phyloP scores from a whole-genome alignment of 2,797 vertebrate genomes.

The Sebastes variabilis region DNA sequence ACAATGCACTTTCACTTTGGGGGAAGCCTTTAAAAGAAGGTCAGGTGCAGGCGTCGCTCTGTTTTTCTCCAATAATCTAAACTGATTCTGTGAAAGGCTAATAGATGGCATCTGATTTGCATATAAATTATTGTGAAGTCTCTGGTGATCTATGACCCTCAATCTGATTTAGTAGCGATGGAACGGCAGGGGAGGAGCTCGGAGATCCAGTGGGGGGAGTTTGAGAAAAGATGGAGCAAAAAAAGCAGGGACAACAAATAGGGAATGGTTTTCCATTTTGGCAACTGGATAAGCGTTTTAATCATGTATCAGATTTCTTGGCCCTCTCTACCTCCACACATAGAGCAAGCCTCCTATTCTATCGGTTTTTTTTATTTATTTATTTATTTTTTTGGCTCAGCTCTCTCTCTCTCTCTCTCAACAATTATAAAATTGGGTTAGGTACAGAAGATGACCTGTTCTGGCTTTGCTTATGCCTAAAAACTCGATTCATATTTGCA shows the following conservation, averaged over 20 bases:
- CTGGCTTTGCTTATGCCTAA: background rate
- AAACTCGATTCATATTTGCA: constrained; percentile 18
- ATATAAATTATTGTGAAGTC: constrained; percentile 82
- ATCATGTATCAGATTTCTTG: constrained; percentile 44
- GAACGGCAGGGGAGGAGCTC: constrained; percentile 48
- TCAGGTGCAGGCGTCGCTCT: constrained; percentile 70
- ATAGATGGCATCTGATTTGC: constrained; percentile 84
- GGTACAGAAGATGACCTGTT: constrained; percentile 2
- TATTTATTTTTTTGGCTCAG: background rate
- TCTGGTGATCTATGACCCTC: constrained; percentile 76
- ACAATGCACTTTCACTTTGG: constrained; percentile 36
- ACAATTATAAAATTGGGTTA: constrained; percentile 23
- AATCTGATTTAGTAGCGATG: constrained; percentile 62
- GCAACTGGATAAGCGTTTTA: constrained; percentile 24
- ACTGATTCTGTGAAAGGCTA: constrained; percentile 80
- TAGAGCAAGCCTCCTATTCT: constrained; percentile 3
- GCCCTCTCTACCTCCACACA: constrained; percentile 3
- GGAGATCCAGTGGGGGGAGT: constrained; percentile 10
- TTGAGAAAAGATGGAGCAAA: background rate
- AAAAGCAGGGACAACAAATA: background rate
- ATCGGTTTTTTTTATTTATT: background rate
- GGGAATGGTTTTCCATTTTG: background rate
- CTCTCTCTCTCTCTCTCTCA: background rate
- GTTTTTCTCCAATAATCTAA: constrained; percentile 76
- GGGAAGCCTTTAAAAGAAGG: constrained; percentile 46